Conservation (phyloP, 2,113 vertebrate genomes). For the Fukomys damarensis region DNA sequence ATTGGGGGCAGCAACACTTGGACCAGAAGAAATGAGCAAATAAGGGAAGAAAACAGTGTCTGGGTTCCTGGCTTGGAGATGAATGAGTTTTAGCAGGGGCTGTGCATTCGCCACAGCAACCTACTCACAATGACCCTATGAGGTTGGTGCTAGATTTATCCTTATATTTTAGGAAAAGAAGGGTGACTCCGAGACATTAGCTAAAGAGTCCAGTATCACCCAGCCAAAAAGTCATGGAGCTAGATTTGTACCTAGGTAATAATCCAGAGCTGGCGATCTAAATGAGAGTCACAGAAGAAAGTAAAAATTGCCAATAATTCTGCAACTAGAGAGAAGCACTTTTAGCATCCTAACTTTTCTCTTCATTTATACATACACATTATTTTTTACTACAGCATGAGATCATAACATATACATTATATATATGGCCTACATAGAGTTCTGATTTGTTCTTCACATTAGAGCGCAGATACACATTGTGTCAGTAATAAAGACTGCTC, state of each 20-base stretch:
- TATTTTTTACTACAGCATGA: not conserved
- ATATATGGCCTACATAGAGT: not conserved
- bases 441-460: not conserved
- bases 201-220: not conserved
- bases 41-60: not conserved
- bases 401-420: not conserved
- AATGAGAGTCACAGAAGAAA: not conserved
- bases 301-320: not conserved
- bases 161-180: not conserved
- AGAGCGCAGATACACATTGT: not conserved
- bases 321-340: not conserved
- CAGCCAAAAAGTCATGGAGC: not conserved
- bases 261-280: not conserved
- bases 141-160: not conserved
- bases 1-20: rapidly evolving
- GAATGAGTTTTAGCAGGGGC: not conserved
- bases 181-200: not conserved
- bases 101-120: not conserved
- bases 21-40: not conserved
- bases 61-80: not conserved
- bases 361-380: not conserved
- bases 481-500: not conserved
- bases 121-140: not conserved
- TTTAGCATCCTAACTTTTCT: not conserved
- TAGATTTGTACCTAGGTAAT: not conserved